Percentiles rank a stretch among this genome's conserved stretches.
phyloP scores from a whole-genome alignment of 2,113 vertebrate genomes.

The Perccottus glenii region DNA sequence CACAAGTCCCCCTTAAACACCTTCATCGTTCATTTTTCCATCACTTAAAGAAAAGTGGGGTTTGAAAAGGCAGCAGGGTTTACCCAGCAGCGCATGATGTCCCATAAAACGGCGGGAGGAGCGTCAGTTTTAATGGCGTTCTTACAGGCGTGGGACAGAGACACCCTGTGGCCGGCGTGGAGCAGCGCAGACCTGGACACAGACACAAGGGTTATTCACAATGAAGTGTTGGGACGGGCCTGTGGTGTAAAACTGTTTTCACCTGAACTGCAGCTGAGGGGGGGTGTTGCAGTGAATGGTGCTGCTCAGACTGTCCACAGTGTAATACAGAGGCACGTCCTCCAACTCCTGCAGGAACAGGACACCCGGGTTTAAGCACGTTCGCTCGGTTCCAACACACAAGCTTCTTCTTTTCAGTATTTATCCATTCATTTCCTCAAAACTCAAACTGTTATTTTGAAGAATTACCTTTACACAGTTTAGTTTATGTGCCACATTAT shows the following conservation, averaged over 20 bases:
- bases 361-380: neutral
- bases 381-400: no score
- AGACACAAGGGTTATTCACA: neutral
- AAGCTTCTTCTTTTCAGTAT: no score
- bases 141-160: slow-evolving; percentile 90
- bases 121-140: slow-evolving; percentile 88
- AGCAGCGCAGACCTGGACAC: slow-evolving; percentile 87
- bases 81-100: slow-evolving; percentile 95
- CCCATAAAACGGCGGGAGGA: slow-evolving; percentile 83
- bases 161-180: slow-evolving; percentile 87
- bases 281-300: slow-evolving; percentile 81
- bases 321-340: slow-evolving; percentile 86
- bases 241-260: neutral
- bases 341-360: slow-evolving; percentile 80
- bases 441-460: no score
- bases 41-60: no score
- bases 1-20: no score
- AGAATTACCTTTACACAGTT: no score
- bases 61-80: slow-evolving; percentile 15
- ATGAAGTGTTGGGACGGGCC: neutral
- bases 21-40: no score
- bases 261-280: slow-evolving; percentile 86
- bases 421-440: no score
- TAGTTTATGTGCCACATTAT: no score
- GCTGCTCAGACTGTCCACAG: slow-evolving; percentile 84